Conservation (phyloP, 2,888 invertebrate species). For the Tetrapedia diversipes region DNA sequence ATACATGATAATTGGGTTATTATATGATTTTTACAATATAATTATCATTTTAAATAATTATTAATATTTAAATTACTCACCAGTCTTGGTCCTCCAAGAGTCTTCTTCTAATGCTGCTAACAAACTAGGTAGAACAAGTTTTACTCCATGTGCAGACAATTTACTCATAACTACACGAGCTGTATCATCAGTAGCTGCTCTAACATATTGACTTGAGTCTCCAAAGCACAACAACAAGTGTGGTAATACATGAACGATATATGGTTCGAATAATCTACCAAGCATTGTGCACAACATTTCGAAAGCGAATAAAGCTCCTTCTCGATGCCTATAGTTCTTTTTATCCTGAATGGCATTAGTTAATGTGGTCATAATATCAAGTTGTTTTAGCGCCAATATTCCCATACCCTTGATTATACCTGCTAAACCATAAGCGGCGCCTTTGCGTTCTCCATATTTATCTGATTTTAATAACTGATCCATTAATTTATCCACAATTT, state of each 20-base stretch:
- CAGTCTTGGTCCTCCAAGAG: constrained; percentile 99
- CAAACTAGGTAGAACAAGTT: constrained; percentile 96
- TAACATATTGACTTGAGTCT: constrained; percentile 96
- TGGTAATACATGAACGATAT: constrained; percentile 98
- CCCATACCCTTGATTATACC: constrained; percentile 98
- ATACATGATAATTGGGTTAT: too few relatives aligned
- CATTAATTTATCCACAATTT: constrained; percentile 93
- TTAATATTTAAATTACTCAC: constrained; percentile 79
- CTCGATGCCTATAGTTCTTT: constrained; percentile 96
- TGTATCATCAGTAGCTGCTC: constrained; percentile 98
- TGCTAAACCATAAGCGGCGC: constrained; percentile 98
- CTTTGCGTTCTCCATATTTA: constrained; percentile 95
- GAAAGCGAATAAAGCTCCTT: constrained; percentile 98
- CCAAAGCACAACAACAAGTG: constrained; percentile 97
- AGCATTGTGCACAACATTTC: constrained; percentile 98
- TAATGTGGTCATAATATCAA: constrained; percentile 97
- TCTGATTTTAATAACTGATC: constrained; percentile 94
- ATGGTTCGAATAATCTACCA: constrained; percentile 98
- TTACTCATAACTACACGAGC: constrained; percentile 98
- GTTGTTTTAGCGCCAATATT: constrained; percentile 96
- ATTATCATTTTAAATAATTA: neutral
- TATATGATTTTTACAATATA: neutral
- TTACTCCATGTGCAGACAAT: constrained; percentile 98
- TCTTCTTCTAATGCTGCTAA: constrained; percentile 97
- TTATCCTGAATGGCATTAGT: constrained; percentile 98